Base-by-base conservation (phyloP, 2,888 invertebrate species). In the Metacarcinus magister region DNA sequence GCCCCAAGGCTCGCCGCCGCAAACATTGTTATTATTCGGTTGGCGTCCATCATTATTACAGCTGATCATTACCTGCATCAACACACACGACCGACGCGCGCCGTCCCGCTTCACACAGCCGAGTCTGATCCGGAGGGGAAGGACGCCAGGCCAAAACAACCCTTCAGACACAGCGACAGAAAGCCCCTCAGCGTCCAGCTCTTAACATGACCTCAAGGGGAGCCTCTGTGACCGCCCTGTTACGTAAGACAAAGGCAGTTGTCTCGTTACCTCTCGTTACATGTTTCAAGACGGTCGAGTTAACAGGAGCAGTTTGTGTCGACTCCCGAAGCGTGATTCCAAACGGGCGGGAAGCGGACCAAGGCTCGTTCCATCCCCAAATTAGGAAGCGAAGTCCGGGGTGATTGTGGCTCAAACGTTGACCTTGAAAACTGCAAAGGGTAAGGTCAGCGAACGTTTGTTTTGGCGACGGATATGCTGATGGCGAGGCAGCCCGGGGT, bases 1-100 rank as follows among this genome's bases (percentile, higher is more conserved):
- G 67, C 67, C n/a, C 67, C 1, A 7, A 67, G 67, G 67, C 23
- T n/a, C n/a, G n/a, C 67, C 67, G 67, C 67, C 5, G 67, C 67
- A 67, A 67, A 67, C 67, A 67, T 67, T 67, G 67, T 67, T 67
- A 67, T 67, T 67, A 67, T 67, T 67, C 67, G 67, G 23, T 19
- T n/a, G 67, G 67, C 67, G 67, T 67, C 67, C 67, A n/a, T 67
- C 67, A 67, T 67, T 67, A 67, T 67, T 67, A 67, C 67, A 67
- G 67, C 67, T 67, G 67, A 67, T 67, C 67, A 67, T 67, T 67
- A 67, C 67, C 23, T 0, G n/a, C 67, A 67, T 67, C 67, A 67
- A 67, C 67, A 67, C 67, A 67, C 67, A 67, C 67, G 67, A 67
- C n/a, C n/a, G 67, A 67, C 7, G 67, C n/a, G 13, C 67, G 54